Evolutionary conservation across 2,113 vertebrate species (phyloP).

Genomic region (Ceuthmochares aereus): DNA sequence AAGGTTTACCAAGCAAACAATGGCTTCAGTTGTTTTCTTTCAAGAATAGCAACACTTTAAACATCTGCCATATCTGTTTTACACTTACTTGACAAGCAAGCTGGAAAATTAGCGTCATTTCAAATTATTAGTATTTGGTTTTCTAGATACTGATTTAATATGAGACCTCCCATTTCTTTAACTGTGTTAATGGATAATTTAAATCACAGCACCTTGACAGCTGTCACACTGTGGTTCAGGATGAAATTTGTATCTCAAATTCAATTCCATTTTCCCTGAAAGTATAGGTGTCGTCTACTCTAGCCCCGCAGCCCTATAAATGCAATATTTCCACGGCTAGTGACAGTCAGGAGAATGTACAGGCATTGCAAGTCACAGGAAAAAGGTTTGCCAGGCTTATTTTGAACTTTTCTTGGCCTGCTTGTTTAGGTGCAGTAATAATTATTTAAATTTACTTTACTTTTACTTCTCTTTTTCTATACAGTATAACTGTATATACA

Average conservation of each 20-base stretch:
- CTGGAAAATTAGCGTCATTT: background rate
- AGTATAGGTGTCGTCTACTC: background rate
- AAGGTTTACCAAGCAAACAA: background rate
- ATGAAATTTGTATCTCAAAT: background rate
- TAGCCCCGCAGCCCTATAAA: background rate
- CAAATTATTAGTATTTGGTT: background rate
- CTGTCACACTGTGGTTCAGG: background rate
- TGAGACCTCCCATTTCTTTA: background rate
- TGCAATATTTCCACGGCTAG: fast-evolving
- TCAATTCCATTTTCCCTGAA: background rate
- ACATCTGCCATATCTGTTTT: background rate
- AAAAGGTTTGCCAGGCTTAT: background rate
- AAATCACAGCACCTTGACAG: background rate
- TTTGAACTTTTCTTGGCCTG: background rate
- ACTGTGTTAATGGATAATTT: background rate
- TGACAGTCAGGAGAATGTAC: background rate
- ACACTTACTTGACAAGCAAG: background rate
- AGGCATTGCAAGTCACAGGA: background rate
- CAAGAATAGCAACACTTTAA: background rate
- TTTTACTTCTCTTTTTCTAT: background rate
- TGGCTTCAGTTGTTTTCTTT: background rate
- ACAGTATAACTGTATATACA: background rate
- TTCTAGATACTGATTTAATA: background rate
- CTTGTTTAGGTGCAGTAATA: background rate
- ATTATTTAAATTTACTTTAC: background rate